phyloP scores from a whole-genome alignment of 2,113 vertebrate genomes.

The Colossoma macropomum region DNA sequence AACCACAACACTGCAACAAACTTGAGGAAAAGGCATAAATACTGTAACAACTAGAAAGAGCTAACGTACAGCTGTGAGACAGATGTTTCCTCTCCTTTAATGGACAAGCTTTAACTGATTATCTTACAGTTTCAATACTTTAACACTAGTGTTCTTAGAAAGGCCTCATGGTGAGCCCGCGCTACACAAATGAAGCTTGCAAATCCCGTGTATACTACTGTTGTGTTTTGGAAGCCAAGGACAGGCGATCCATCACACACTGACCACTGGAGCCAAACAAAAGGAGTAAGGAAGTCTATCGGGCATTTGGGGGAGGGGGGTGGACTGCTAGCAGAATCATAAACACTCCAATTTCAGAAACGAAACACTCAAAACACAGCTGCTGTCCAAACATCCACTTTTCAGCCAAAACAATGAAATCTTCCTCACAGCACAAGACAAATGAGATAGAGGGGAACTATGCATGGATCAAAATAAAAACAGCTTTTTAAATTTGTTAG shows the following conservation, averaged over 20 bases:
- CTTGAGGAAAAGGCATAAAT: neutral
- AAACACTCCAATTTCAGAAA: too few relatives aligned
- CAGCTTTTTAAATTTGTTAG: neutral
- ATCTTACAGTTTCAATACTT: neutral
- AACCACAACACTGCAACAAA: neutral
- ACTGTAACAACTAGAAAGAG: neutral
- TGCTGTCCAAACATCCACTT: too few relatives aligned
- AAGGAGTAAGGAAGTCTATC: too few relatives aligned
- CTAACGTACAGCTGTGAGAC: constrained; percentile 22
- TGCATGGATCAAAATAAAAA: too few relatives aligned
- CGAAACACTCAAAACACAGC: too few relatives aligned
- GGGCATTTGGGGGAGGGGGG: too few relatives aligned
- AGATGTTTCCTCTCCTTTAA: constrained; percentile 16
- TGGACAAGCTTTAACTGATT: neutral
- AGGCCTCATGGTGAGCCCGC: too few relatives aligned
- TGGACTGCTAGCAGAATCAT: too few relatives aligned
- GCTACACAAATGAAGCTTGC: neutral
- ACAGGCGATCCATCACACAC: neutral
- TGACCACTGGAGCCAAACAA: too few relatives aligned
- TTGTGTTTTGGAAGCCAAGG: neutral
- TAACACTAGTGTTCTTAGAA: neutral
- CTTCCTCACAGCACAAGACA: too few relatives aligned
- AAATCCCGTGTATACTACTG: neutral
- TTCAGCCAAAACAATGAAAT: too few relatives aligned
- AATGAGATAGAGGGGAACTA: too few relatives aligned